Conservation (phyloP, 1,140 invertebrate genomes). For the Oppia nitens region DNA sequence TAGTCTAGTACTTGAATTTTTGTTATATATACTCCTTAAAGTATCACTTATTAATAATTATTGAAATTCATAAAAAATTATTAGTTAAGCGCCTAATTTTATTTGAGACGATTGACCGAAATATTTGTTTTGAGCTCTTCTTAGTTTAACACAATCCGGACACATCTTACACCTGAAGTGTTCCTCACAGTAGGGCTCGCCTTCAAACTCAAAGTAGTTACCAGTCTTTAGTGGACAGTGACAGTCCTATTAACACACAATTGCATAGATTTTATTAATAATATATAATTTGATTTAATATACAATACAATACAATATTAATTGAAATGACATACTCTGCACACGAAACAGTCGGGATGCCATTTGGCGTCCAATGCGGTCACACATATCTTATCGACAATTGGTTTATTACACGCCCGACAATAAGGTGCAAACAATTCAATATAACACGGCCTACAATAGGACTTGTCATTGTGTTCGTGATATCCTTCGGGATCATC, state of each 20-base stretch:
- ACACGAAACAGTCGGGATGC: conserved; percentile 99
- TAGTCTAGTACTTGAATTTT: no score
- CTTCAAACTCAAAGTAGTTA: conserved; percentile 93
- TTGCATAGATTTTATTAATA: no score
- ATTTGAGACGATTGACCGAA: background rate
- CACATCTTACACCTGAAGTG: conserved; percentile 40
- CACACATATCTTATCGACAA: conserved; percentile 92
- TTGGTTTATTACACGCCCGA: conserved; percentile 78
- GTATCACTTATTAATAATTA: no score
- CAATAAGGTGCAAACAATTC: conserved; percentile 98
- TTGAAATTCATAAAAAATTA: no score
- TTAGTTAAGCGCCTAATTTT: background rate
- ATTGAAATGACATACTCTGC: conserved; percentile 45
- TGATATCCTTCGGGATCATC: conserved; percentile 73
- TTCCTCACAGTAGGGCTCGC: conserved; percentile 88
- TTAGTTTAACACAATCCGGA: conserved; percentile 10
- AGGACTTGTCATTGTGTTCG: conserved; percentile 80
- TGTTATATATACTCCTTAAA: no score
- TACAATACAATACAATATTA: background rate
- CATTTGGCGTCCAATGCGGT: conserved; percentile 91
- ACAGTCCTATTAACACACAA: conserved; percentile 45
- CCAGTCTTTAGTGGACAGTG: conserved; percentile 68
- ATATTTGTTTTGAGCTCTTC: conserved; percentile 10
- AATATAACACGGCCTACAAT: conserved; percentile 88
- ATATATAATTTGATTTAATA: background rate